Evolutionary conservation across 1,140 invertebrate species (phyloP), one percentile per base, ranked within the genome.

Genomic region (Pachypeltis micranthus): DNA sequence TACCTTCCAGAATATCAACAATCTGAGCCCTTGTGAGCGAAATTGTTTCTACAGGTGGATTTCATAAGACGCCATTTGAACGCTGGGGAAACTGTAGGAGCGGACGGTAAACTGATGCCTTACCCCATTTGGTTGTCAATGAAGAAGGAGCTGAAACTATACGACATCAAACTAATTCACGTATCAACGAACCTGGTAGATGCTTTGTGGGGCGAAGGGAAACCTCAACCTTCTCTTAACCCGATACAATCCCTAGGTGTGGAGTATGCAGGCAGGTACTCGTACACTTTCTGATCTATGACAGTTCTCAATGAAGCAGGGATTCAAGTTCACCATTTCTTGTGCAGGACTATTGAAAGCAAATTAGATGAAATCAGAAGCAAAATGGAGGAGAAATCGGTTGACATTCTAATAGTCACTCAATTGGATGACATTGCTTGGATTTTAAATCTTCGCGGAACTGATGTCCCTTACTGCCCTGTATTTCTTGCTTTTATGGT

Each of bases 381-480:
- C 59, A 79, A 85, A 67, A 87, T 96, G 83, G 74, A 76, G n/a
- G 80, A 91, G 61, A 85, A 86, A 67, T 80, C 81, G 28, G 83
- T 79, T 0, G 76, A 81, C 1, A 74, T 82, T 3, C 72, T 95
- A 3, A 79, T 96, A 16, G 72, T 97, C 1, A 90, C 90, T 12
- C 88, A 88, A 10, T 72, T 98, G n/a, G 93, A 96, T 74, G 91
- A 96, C 76, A 83, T 94, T 25, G 93, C 93, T 1, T 97, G 57
- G 82, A 75, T 96, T 26, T 76, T 98, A 25, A 99, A 99, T 76
- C 76, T 97, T n/a, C 81, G 96, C 60, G 96, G 96, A 10, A 86
- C 85, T 0, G 96, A 99, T 74, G 97, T 99, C 69, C 79, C 83
- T n/a, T 98, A 85, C 75, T 98, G 98, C 78, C 96, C 96, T 0